phyloP scores from a whole-genome alignment of 1,140 invertebrate genomes.

The Trichonephila inaurata region DNA sequence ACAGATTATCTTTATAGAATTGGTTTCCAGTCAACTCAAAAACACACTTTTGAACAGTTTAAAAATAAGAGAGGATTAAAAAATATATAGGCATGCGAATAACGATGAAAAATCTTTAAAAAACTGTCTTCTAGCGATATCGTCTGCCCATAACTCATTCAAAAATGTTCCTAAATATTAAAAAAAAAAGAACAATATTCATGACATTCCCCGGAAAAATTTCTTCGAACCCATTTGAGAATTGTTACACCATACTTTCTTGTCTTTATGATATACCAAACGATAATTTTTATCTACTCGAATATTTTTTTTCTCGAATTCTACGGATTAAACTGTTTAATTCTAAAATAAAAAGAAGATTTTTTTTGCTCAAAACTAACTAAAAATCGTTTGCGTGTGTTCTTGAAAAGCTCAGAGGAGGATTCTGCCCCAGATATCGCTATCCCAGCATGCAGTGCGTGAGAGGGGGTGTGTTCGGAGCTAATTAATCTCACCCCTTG shows the following conservation, averaged over 20 bases:
- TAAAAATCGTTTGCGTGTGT: background rate
- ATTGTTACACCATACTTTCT: background rate
- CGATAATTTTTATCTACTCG: background rate
- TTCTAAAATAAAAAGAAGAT: background rate
- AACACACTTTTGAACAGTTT: no score
- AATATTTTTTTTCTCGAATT: background rate
- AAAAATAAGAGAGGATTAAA: no score
- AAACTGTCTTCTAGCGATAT: no score
- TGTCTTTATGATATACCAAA: constrained; percentile 11
- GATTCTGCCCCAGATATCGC: constrained; percentile 3
- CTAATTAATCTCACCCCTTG: constrained; percentile 74
- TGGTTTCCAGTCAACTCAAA: no score
- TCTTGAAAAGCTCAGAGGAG: background rate
- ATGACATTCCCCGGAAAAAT: no score
- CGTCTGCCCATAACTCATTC: no score
- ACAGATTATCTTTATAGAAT: no score
- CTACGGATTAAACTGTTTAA: background rate
- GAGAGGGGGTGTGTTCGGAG: constrained; percentile 69
- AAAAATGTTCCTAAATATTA: no score
- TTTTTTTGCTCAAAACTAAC: background rate
- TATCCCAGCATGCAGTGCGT: background rate
- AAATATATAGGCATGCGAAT: no score
- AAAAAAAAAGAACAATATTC: no score
- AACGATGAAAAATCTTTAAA: no score
- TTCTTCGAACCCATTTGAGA: background rate